Conservation (phyloP, 2,888 invertebrate genomes). For the Eulithis prunata region DNA sequence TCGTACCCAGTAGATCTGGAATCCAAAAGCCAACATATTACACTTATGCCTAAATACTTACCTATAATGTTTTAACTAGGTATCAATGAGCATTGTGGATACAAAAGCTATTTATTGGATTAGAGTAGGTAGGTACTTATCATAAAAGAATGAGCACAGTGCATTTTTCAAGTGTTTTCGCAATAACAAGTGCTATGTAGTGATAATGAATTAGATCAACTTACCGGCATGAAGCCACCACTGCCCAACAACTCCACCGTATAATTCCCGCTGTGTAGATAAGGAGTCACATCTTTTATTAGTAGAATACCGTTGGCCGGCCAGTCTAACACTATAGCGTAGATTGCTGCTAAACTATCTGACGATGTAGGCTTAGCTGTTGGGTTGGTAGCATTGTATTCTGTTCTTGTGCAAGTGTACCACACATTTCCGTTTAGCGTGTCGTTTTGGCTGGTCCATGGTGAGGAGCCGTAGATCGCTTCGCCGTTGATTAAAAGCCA, state of each 20-base stretch:
- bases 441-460: conserved; percentile 94
- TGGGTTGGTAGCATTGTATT: conserved; percentile 54
- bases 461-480: conserved; percentile 91
- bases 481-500: conserved; percentile 95
- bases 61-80: no score
- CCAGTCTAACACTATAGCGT: conserved; percentile 89
- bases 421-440: conserved; percentile 88
- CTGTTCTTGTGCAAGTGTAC: conserved; percentile 84
- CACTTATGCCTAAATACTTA: no score
- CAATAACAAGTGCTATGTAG: not conserved
- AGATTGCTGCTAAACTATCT: conserved; percentile 75
- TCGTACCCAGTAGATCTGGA: no score
- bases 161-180: not conserved
- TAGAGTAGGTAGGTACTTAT: no score
- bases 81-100: no score
- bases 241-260: conserved; percentile 61
- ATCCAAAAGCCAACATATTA: no score
- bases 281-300: conserved; percentile 52
- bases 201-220: conserved; percentile 32
- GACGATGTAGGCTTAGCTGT: conserved; percentile 46
- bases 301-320: conserved; percentile 83
- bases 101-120: no score
- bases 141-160: no score
- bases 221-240: conserved; percentile 56
- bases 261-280: conserved; percentile 56